These are phyloP conservation scores for Baccha elongata DNA, from an alignment of 2,888 invertebrate genomes.

Conservation along the genomic window DNA sequence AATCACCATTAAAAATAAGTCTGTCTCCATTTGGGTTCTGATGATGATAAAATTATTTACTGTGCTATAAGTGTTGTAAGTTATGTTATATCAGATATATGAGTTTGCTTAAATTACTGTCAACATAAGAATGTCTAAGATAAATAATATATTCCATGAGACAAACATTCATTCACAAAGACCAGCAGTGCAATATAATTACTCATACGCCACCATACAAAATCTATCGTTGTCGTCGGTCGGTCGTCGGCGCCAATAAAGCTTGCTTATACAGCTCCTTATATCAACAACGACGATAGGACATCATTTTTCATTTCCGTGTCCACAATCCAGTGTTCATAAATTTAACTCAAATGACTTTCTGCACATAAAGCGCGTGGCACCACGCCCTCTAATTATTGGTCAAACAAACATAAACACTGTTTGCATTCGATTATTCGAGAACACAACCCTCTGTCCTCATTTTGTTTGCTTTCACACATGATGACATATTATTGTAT, in stretches of 20 bases:
- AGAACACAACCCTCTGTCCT: background rate
- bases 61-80: too few relatives aligned
- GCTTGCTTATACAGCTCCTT: slow-evolving; percentile 1
- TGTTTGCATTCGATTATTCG: slow-evolving; percentile 36
- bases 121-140: too few relatives aligned
- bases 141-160: too few relatives aligned
- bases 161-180: too few relatives aligned
- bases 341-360: slow-evolving; percentile 41
- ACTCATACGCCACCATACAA: background rate
- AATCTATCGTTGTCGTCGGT: background rate
- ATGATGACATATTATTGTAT: background rate
- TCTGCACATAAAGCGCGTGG: background rate
- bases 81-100: too few relatives aligned
- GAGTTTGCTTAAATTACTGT: too few relatives aligned
- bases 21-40: too few relatives aligned
- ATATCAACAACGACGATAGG: slow-evolving; percentile 23
- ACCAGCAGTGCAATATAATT: slow-evolving; percentile 7
- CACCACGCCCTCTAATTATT: slow-evolving; percentile 35
- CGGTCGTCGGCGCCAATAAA: background rate
- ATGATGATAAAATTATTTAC: too few relatives aligned
- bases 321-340: slow-evolving; percentile 29
- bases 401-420: slow-evolving; percentile 31
- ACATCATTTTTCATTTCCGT: slow-evolving; percentile 19
- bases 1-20: too few relatives aligned
- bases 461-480: slow-evolving; percentile 16